Evolutionary conservation across 2,888 invertebrate genomes (phyloP).

Genomic region (Zeuzera pyrina): DNA sequence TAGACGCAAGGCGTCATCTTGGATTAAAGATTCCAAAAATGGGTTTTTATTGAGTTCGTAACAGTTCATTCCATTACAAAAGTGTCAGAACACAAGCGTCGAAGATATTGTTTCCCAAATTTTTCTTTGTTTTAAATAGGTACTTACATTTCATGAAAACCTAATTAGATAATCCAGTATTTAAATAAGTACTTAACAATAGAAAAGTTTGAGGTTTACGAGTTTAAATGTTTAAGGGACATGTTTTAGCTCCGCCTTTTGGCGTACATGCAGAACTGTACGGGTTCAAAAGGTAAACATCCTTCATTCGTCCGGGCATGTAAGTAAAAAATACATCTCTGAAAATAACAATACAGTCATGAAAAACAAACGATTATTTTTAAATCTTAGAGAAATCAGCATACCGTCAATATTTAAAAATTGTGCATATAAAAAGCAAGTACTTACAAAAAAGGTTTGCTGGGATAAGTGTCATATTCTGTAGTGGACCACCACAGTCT

Average conservation of each 20-base stretch:
- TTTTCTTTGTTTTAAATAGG: not conserved
- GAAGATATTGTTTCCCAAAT: not conserved
- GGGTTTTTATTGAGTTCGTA: too few relatives aligned
- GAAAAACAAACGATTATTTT: too few relatives aligned
- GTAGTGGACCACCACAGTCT: slow-evolving; percentile 60
- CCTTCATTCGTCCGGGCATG: slow-evolving; percentile 54
- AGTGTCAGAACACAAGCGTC: too few relatives aligned
- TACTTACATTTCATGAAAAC: not conserved
- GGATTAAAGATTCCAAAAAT: too few relatives aligned
- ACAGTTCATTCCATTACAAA: too few relatives aligned
- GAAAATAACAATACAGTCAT: too few relatives aligned
- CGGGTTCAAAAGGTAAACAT: slow-evolving; percentile 46
- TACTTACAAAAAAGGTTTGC: slow-evolving; percentile 51
- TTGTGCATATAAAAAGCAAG: not conserved
- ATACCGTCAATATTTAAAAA: too few relatives aligned
- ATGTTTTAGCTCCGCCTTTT: slow-evolving; percentile 47
- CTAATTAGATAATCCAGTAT: too few relatives aligned
- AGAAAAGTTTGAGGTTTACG: not conserved
- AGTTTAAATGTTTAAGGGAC: slow-evolving; percentile 26
- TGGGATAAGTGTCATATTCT: slow-evolving; percentile 47
- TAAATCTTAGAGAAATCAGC: too few relatives aligned
- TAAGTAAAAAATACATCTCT: slow-evolving; percentile 58
- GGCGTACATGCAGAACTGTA: slow-evolving; percentile 39
- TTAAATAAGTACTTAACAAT: not conserved
- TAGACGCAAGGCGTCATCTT: too few relatives aligned